Conservation (phyloP, 2,113 vertebrate genomes). For the Peromyscus californicus region DNA sequence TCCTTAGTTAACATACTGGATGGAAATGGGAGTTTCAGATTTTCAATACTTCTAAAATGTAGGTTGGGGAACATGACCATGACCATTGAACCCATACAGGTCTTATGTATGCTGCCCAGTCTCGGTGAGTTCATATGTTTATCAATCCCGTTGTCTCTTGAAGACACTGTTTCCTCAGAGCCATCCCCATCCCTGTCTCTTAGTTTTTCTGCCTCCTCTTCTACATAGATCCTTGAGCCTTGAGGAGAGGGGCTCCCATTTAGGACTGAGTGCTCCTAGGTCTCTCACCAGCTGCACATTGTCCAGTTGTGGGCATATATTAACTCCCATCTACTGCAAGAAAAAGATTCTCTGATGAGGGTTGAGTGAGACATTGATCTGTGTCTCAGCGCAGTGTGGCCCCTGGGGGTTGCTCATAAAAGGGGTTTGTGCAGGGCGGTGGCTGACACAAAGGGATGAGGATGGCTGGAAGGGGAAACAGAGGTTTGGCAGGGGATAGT, state of each 20-base stretch:
- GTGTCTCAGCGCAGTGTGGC: neutral
- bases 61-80: neutral
- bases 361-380: neutral
- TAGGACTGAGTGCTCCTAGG: neutral
- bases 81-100: neutral
- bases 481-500: neutral
- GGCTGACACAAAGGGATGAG: neutral
- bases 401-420: neutral
- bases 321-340: neutral
- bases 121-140: neutral
- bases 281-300: neutral
- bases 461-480: neutral
- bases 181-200: neutral
- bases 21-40: neutral
- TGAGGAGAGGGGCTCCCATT: neutral
- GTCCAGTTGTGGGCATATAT: neutral
- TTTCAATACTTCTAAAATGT: neutral
- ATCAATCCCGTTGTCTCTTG: no score
- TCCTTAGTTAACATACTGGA: neutral
- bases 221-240: neutral
- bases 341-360: neutral
- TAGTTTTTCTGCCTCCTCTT: neutral
- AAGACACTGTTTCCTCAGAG: neutral
- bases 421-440: neutral
- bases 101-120: neutral